phyloP scores from a whole-genome alignment of 1,140 invertebrate genomes.

The Scylla paramamosain region DNA sequence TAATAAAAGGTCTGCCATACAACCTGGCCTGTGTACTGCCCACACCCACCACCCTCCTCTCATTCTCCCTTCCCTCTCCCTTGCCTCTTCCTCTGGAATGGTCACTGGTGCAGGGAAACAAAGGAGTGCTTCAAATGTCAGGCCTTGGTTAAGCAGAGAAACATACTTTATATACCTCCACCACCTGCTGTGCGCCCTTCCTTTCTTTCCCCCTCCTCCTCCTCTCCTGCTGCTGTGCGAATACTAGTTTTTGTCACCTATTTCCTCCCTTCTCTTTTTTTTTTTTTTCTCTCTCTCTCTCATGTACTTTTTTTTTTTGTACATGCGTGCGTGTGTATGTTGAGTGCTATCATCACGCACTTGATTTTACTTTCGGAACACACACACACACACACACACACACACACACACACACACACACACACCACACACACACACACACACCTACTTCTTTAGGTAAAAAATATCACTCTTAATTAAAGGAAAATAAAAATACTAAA shows the following conservation, averaged over 20 bases:
- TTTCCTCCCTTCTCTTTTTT: too few species aligned
- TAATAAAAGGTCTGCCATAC: not conserved
- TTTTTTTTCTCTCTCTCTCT: not conserved
- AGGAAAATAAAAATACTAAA: too few species aligned
- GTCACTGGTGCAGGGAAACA: not conserved
- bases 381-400: conserved; percentile 33
- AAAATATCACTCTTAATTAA: too few species aligned
- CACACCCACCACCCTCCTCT: not conserved
- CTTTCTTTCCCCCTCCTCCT: not conserved
- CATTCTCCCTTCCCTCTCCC: not conserved
- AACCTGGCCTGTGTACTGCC: not conserved
- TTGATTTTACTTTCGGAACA: not conserved
- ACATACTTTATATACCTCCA: not conserved
- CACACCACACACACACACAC: conserved; percentile 40
- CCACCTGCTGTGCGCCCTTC: not conserved
- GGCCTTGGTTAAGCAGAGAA: not conserved
- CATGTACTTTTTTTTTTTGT: not conserved
- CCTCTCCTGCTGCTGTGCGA: not conserved
- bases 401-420: conserved; percentile 36
- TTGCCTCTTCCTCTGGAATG: not conserved
- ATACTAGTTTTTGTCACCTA: not conserved
- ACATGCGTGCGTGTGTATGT: too few species aligned
- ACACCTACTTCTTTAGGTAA: not conserved
- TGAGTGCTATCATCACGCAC: not conserved
- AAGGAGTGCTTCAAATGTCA: not conserved